Base-by-base conservation (phyloP, 2,797 vertebrate genomes). In the Enteromius paludinosus region DNA sequence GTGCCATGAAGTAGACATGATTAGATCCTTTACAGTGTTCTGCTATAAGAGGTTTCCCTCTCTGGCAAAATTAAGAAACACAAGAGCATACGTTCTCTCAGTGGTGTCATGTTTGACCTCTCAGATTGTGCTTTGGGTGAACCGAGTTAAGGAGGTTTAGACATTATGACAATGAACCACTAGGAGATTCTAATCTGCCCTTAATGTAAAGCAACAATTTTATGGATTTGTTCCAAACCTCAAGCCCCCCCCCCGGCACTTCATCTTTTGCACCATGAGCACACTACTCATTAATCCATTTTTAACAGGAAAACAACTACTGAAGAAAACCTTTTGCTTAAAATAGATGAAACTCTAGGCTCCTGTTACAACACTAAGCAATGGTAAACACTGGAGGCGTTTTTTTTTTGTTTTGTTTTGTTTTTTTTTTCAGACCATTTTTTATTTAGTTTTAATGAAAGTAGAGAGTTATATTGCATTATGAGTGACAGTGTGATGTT, bases 311-410 rank as follows among this genome's bases (percentile, higher is more conserved):
- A 80, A 88, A 89, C 84, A 89, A 94, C 94, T 95, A 94, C 95
- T 95, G 94, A 94, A 89, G 87, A 88, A 86, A 81, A 78, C 73
- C 68, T 79, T 87, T 85, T 86, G 75, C 56, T 76, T 74, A 86
- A 86, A 74, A 81, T 73, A 76, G n/a, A 33, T 9, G 7, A 65
- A 78, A 85, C 83, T 86, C 86, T 90, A 90, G 84, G 76, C 89
- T 93, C 85, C 91, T 92, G 87, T 92, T 91, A 87, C 88, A 90
- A 93, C 93, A 94, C 92, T 93, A 94, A 91, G 88, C 85, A 90
- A 92, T 91, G 90, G 86, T 93, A 89, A 94, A 95, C 95, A 95
- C 95, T 96, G 95, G 95, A 95, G 91, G 90, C 88, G 86, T 90
- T 87, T 89, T 64, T 59, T 82, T 84, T 17, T 15, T 91, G 88